phyloP scores from a whole-genome alignment of 92 coral and sea anemone genomes.

The Scolanthus callimorphus region DNA sequence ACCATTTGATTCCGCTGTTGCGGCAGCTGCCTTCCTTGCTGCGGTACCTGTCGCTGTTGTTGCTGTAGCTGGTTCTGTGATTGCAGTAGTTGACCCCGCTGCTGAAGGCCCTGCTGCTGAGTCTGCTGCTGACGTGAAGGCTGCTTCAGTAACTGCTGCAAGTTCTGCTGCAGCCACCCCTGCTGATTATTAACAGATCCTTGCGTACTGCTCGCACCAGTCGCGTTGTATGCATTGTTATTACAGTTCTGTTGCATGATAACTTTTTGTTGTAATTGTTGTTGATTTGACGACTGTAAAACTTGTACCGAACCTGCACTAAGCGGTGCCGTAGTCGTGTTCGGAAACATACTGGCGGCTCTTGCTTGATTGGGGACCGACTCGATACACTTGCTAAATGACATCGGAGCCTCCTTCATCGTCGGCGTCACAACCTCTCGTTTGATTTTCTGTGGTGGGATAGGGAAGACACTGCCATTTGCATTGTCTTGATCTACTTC shows the following conservation, averaged over 20 bases:
- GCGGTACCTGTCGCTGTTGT: slow-evolving; percentile 10
- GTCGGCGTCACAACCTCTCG: slow-evolving; percentile 71
- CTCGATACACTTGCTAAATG: slow-evolving; percentile 33
- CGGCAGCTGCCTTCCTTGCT: background rate
- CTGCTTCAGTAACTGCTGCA: slow-evolving; percentile 20
- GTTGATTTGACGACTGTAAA: too few species aligned
- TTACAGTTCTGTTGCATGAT: too few species aligned
- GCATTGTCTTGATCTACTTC: background rate
- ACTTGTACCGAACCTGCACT: too few species aligned
- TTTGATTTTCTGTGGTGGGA: slow-evolving; percentile 27
- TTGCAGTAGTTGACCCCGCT: background rate
- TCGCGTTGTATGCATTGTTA: background rate
- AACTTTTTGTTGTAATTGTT: too few species aligned
- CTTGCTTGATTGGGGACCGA: background rate
- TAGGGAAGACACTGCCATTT: background rate
- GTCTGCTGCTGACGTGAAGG: background rate
- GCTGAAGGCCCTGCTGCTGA: background rate
- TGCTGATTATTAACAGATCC: background rate
- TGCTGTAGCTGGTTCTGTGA: slow-evolving; percentile 3
- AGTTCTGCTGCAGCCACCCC: slow-evolving; percentile 2
- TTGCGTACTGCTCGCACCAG: background rate
- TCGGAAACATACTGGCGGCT: background rate
- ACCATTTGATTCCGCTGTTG: background rate
- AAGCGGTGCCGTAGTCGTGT: too few species aligned
- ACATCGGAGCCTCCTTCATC: slow-evolving; percentile 23